Percentiles rank a stretch among this genome's conserved stretches.
Conservation (phyloP, 2,113 vertebrate genomes). For the Natator depressus region DNA sequence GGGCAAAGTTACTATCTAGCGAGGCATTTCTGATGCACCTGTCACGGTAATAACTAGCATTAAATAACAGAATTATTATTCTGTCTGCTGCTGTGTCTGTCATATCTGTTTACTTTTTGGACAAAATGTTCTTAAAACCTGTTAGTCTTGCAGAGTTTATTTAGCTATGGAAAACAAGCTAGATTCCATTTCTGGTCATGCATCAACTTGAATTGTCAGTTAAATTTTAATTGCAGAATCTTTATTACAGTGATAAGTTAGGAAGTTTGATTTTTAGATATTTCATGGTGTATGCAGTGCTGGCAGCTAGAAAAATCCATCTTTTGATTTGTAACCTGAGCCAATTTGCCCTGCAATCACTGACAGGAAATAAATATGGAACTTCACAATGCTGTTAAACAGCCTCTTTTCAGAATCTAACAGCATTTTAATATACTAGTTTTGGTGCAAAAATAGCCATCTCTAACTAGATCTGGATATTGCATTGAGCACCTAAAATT, state of each 20-base stretch:
- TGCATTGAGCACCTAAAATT: background rate
- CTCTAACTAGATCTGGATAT: background rate
- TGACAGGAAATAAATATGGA: conserved; percentile 68
- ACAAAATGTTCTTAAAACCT: conserved; percentile 73
- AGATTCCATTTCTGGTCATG: conserved; percentile 60
- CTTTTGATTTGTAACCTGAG: conserved; percentile 71
- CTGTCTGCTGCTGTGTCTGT: conserved; percentile 55
- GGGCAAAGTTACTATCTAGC: background rate
- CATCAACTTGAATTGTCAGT: conserved; percentile 71
- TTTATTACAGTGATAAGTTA: conserved; percentile 70
- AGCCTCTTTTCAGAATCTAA: conserved; percentile 39
- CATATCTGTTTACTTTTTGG: conserved; percentile 70
- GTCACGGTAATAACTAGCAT: conserved; percentile 3
- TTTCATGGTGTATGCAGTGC: conserved; percentile 58
- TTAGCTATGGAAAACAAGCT: conserved; percentile 51
- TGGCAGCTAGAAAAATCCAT: conserved; percentile 71
- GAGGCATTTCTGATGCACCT: background rate
- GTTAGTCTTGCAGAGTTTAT: conserved; percentile 60
- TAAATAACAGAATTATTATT: conserved; percentile 49
- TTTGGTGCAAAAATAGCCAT: conserved; percentile 15
- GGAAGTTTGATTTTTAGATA: conserved; percentile 70
- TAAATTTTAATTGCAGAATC: conserved; percentile 65
- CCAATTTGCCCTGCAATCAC: conserved; percentile 62
- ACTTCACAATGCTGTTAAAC: conserved; percentile 53
- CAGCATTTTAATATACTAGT: conserved; percentile 35